Evolutionary conservation across 1,140 invertebrate genomes (phyloP), one percentile per base, ranked within the genome.

Genomic region (Drosophila eugracilis): DNA sequence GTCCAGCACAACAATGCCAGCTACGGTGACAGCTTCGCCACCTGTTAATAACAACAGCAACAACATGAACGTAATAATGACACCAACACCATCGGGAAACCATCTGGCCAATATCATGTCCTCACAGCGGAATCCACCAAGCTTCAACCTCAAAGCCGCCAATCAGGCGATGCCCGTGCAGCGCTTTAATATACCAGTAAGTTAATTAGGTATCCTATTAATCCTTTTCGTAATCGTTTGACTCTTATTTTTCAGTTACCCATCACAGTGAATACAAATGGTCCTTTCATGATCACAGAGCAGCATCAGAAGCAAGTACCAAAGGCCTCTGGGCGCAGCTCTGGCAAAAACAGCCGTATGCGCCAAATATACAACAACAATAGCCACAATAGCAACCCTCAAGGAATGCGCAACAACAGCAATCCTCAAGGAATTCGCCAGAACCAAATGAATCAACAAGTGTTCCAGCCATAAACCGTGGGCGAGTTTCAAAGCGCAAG

Each of bases 181-280:
- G 26, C 83, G 75, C 3, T 88, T 70, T 19, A 89, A 83, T 45
- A 73, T 88, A 42, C 78, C 78, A 5, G 83, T 88, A 44, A 83
- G 66, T 63, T 3, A n/a, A n/a, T n/a, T 30, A 24, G 17, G 3
- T 6, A 32, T 32, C 3, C 5, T 37, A 37, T 17, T 7, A 17
- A 37, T 3, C 6, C 14, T 3, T 17, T 36, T 6, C 0, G 0
- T 36, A 5, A 37, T 6, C 0, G 0, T 36, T 5, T 15, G 5
- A 4, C 14, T 17, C 44, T 47, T 9, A 47, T 17, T 32, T 3
- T 22, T 5, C 17, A 89, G 84, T 50, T 88, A 26, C 83, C 83
- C 62, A 88, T 88, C 41, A 71, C 75, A 1, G 60, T 89, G 10
- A 72, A 21, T 45, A 47, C 19, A 4, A 75, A 70, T 21, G 15